Evolutionary conservation across 2,113 vertebrate genomes (phyloP).

Genomic region (Psittacula cyanocephala): DNA sequence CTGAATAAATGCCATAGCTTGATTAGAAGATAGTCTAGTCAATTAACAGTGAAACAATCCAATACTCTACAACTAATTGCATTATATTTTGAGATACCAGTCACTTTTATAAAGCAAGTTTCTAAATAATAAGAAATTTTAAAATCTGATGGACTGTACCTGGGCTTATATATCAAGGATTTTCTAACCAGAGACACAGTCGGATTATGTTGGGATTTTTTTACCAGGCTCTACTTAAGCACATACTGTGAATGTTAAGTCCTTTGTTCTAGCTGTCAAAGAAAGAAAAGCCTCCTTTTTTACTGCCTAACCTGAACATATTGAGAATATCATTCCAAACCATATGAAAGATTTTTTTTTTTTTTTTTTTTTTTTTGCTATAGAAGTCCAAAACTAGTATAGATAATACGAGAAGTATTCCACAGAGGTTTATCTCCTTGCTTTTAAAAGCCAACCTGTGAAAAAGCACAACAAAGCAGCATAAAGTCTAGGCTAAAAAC

Average conservation of each 20-base stretch:
- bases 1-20: not conserved
- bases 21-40: not conserved
- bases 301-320: conserved; percentile 2
- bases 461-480: not conserved
- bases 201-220: not conserved
- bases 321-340: not conserved
- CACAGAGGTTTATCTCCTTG: not conserved
- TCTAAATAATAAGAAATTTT: not conserved
- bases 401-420: not conserved
- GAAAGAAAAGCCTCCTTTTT: not conserved
- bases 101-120: not conserved
- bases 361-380: no score
- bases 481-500: not conserved
- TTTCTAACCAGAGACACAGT: not conserved
- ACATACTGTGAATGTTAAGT: not conserved
- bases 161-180: not conserved
- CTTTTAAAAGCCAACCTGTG: not conserved
- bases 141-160: not conserved
- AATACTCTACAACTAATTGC: not conserved
- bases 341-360: not conserved
- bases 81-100: not conserved
- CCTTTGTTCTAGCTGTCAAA: conserved; percentile 19
- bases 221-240: not conserved
- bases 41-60: not conserved
- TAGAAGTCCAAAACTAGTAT: not conserved